These are phyloP conservation scores for Hyposoter didymator DNA, from an alignment of 2,888 invertebrate species.

Conservation along the genomic window DNA sequence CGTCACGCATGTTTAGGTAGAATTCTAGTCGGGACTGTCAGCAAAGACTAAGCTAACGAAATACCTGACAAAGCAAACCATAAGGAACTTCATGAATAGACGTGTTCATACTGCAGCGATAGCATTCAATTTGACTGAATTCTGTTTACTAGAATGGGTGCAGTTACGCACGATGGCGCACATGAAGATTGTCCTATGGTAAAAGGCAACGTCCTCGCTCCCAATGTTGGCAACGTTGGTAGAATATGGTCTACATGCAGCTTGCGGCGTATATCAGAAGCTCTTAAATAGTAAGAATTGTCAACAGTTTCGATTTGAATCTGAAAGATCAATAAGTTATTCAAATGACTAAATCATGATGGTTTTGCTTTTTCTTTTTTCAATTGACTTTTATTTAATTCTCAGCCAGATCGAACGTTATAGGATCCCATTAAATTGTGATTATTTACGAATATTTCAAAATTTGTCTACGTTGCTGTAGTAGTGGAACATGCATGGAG, in stretches of 20 bases:
- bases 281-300: neutral
- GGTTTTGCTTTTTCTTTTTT: neutral
- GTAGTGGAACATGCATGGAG: slow-evolving; percentile 1
- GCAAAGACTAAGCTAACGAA: too few species aligned
- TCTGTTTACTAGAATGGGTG: slow-evolving; percentile 10
- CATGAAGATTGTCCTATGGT: neutral
- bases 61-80: too few species aligned
- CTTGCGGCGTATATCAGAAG: slow-evolving; percentile 3
- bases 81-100: too few species aligned
- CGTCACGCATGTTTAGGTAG: too few species aligned
- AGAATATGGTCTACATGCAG: slow-evolving; percentile 18
- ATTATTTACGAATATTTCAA: too few species aligned
- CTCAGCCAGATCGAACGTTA: neutral
- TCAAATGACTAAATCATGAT: neutral
- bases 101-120: too few species aligned
- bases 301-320: neutral
- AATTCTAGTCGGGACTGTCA: too few species aligned
- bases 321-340: neutral
- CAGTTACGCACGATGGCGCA: slow-evolving; percentile 15
- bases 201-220: neutral
- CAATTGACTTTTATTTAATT: neutral
- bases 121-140: neutral
- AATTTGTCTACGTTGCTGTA: neutral
- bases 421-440: too few species aligned
- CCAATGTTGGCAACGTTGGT: neutral